phyloP scores from a whole-genome alignment of 2,888 invertebrate species.

The Tortricodes alternella region DNA sequence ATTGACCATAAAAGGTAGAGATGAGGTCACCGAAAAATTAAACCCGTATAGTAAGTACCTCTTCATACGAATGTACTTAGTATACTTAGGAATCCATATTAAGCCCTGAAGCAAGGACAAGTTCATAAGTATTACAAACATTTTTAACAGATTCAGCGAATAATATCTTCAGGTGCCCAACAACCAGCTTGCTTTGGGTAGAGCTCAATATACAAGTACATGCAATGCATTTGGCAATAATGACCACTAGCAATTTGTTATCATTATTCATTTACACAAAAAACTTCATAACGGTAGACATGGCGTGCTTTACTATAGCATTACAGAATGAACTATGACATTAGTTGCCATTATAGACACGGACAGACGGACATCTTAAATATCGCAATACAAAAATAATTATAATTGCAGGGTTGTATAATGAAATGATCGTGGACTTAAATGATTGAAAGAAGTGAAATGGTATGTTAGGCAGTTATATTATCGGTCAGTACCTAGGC shows the following conservation, averaged over 20 bases:
- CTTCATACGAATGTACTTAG: too few relatives aligned
- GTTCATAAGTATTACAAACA: too few relatives aligned
- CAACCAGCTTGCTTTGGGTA: too few relatives aligned
- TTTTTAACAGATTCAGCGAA: too few relatives aligned
- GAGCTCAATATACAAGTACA: neutral
- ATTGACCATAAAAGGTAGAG: too few relatives aligned
- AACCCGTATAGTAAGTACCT: too few relatives aligned
- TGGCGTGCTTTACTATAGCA: slow-evolving; percentile 36
- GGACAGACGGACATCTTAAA: slow-evolving; percentile 50
- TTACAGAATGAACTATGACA: slow-evolving; percentile 52
- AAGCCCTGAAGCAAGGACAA: too few relatives aligned
- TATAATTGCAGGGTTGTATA: slow-evolving; percentile 58
- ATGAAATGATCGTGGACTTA: slow-evolving; percentile 16
- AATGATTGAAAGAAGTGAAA: slow-evolving; percentile 38
- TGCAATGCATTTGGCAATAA: too few relatives aligned
- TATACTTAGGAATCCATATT: too few relatives aligned
- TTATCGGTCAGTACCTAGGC: too few relatives aligned
- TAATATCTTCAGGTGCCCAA: too few relatives aligned
- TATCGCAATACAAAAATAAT: slow-evolving; percentile 61
- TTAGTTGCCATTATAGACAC: slow-evolving; percentile 54
- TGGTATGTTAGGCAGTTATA: slow-evolving; percentile 20
- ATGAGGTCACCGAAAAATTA: too few relatives aligned
- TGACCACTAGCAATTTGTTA: neutral
- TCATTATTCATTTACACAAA: neutral
- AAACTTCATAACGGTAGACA: slow-evolving; percentile 34